phyloP scores from a whole-genome alignment of 2,888 invertebrate genomes.

The Chrysolina haemoptera region DNA sequence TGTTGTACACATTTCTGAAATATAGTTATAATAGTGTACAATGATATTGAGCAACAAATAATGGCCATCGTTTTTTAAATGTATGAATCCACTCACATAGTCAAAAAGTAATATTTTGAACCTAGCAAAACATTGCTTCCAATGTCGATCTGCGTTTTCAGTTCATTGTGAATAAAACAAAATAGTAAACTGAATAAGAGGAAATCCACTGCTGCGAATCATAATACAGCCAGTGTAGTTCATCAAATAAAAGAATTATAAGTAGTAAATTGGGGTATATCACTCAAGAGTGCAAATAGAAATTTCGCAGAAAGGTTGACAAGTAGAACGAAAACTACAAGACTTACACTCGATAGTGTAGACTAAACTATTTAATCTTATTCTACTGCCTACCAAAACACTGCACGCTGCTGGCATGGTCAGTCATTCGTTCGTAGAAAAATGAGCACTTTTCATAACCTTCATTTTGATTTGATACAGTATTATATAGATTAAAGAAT shows the following conservation, averaged over 20 bases:
- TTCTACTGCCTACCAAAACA: slow-evolving; percentile 63
- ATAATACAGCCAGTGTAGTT: slow-evolving; percentile 47
- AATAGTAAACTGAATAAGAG: background rate
- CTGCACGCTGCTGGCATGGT: slow-evolving; percentile 59
- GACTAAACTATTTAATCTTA: slow-evolving; percentile 55
- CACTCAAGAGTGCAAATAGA: slow-evolving; percentile 32
- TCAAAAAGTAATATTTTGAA: background rate
- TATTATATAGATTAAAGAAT: slow-evolving; percentile 61
- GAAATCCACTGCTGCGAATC: background rate
- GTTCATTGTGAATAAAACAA: background rate
- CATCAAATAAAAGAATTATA: slow-evolving; percentile 58
- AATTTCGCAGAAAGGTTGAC: slow-evolving; percentile 31
- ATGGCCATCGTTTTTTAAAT: background rate
- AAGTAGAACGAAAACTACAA: slow-evolving; percentile 47
- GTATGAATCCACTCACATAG: slow-evolving; percentile 4
- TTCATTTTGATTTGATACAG: slow-evolving; percentile 66
- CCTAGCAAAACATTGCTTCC: slow-evolving; percentile 12
- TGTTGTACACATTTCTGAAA: too few species aligned
- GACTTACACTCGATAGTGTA: slow-evolving; percentile 57
- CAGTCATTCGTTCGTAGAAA: slow-evolving; percentile 62
- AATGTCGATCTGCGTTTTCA: background rate
- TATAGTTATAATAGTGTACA: too few species aligned
- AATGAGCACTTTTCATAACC: slow-evolving; percentile 66
- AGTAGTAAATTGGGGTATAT: slow-evolving; percentile 28
- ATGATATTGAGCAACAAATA: too few species aligned